Conservation (phyloP, 2,797 vertebrate species). For the Emys orbicularis region DNA sequence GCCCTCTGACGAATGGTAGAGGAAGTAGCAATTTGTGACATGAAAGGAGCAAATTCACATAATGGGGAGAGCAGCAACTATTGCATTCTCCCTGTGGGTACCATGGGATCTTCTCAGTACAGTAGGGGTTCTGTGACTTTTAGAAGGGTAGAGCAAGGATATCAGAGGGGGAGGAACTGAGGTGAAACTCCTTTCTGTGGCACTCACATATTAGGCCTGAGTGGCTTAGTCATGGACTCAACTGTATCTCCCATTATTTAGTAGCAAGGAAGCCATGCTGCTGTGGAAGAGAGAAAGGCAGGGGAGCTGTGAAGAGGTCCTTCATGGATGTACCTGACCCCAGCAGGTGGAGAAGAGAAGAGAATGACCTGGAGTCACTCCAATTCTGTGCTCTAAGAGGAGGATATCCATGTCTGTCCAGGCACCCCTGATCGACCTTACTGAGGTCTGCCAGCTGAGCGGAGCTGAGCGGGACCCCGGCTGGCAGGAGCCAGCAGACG, state of each 20-base stretch:
- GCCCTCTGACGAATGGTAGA: not conserved
- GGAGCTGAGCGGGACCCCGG: too few relatives aligned
- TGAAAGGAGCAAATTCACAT: not conserved
- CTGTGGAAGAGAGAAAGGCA: not conserved
- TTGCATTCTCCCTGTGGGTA: fast-evolving
- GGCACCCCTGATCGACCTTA: too few relatives aligned
- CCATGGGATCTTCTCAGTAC: not conserved
- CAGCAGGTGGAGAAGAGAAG: not conserved
- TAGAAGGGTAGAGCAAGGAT: not conserved
- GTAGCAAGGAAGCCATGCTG: not conserved
- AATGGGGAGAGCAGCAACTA: not conserved
- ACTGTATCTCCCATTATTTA: not conserved
- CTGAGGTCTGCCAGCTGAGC: too few relatives aligned
- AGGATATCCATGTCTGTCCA: too few relatives aligned
- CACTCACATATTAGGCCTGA: not conserved
- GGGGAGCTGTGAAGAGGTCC: not conserved
- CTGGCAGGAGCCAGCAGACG: too few relatives aligned
- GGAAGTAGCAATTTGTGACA: not conserved
- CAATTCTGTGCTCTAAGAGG: too few relatives aligned
- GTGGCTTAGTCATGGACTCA: not conserved
- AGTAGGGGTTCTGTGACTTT: not conserved
- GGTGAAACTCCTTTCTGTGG: not conserved
- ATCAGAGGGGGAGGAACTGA: not conserved
- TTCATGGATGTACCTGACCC: not conserved
- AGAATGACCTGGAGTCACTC: too few relatives aligned